Evolutionary conservation across 2,888 invertebrate species (phyloP), one percentile per base, ranked within the genome.

Genomic region (Helobdella robusta): DNA sequence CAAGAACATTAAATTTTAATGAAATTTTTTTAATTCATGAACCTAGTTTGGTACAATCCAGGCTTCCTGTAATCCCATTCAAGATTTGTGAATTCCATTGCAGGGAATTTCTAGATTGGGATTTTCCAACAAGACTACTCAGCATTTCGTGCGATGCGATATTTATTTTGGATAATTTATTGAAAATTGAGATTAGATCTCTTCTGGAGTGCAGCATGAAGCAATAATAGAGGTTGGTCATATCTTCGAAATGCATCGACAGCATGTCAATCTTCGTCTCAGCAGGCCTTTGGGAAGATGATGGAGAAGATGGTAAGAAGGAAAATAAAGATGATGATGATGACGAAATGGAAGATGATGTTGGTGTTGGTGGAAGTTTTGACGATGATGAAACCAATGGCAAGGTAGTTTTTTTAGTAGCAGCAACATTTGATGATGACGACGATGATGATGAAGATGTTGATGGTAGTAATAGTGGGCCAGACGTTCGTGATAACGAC

Each of bases 131-230:
- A n/a, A n/a, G n/a, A n/a, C n/a, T n/a, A n/a, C n/a, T n/a, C n/a
- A n/a, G n/a, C n/a, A 56, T 56, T 30, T 56, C 56, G 32, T 28
- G 56, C 6, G 56, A 56, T n/a, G 56, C 32, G 2, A 56, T 56
- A 32, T 62, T 32, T 5, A 62, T 28, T 25, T 28, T 62, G 25
- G 30, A 50, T 20, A 62, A 35, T 25, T 28, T 25, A 23, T 62
- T 28, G 34, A 62, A 62, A 6, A 62, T n/a, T 35, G 48, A 50
- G 2, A 30, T 20, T 2, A 62, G 50, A 11, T 62, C 62, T 32
- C 35, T 50, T 15, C 62, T n/a, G 32, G 56, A 56, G 32, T 56
- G 32, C 5, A 56, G 30, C 56, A 56, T 62, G 62, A 62, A 62
- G 25, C 62, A 62, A 28, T 62, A 50, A 30, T 40, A 46, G 32